Evolutionary conservation across 2,888 invertebrate genomes (phyloP), one percentile per base, ranked within the genome.

Genomic region (Cryptocephalus primarius): DNA sequence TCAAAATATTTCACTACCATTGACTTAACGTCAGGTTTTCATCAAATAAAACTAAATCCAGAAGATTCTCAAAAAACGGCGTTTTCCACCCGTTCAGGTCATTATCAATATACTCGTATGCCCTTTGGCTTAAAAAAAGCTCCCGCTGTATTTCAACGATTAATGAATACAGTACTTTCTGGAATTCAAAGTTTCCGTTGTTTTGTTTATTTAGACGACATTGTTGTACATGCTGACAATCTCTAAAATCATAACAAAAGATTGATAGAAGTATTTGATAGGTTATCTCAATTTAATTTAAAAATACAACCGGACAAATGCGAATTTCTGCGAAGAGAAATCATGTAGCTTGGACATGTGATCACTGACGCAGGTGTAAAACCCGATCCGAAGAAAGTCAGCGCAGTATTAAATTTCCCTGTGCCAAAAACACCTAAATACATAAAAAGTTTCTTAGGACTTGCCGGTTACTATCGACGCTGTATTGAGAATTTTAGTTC

Each of bases 171-270:
- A 9, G 48, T 64, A 10, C 47, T 65, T 22, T 11, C 49, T 2
- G 61, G 63, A 8, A 31, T 64, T 1, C 55, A 59, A 52, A 55
- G 56, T 33, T 48, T 39, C 8, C 44, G 47, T 10, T 61, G 62
- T 47, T 59, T 68, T 32, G 62, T 66, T 1, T 70, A 66, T 46
- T 40, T 68, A 10, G 65, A 69, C 40, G 65, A 68, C 48, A 58
- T 65, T 6, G 57, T 67, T 1, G 56, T 66, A 32, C 33, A 55
- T 43, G 59, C 55, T 1, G 49, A 53, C 22, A 50, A 47, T 8
- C 12, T 65, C 9, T 45, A 53, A 14, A 51, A 56, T 9, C 63
- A 64, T 32, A 55, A 55, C 10, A 42, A 40, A 40, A 50, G 49
- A 36, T 39, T 61, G 8, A 43, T 14, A 11, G 48, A 51, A 47